These are phyloP conservation scores for Jaculus jaculus DNA, from an alignment of 2,113 vertebrate species.

Conservation along the genomic window DNA sequence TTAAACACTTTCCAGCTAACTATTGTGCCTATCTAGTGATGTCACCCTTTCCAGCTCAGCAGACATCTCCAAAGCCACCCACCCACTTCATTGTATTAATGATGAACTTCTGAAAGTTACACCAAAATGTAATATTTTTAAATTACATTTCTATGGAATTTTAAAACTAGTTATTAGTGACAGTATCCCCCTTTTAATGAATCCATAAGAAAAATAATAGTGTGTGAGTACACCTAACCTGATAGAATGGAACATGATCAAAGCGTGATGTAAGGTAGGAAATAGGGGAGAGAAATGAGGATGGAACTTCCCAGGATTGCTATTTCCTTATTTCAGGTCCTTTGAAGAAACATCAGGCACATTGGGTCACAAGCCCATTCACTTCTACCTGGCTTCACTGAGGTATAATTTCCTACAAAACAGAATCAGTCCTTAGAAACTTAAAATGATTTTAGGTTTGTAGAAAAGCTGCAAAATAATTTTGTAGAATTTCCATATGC, in stretches of 20 bases:
- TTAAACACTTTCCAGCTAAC: not conserved
- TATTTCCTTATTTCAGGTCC: not conserved
- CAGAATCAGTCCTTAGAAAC: not conserved
- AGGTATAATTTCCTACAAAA: not conserved
- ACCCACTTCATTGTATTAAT: not conserved
- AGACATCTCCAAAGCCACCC: not conserved
- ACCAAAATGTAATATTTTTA: conserved; percentile 10
- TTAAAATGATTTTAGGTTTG: conserved; percentile 20
- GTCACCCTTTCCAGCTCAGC: not conserved
- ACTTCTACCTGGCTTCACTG: not conserved
- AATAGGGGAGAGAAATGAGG: not conserved
- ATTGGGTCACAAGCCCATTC: not conserved
- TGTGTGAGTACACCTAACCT: not conserved
- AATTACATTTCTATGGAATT: not conserved
- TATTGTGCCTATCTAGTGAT: not conserved
- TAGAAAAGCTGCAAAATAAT: not conserved
- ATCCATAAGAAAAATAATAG: not conserved
- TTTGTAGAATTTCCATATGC: not conserved
- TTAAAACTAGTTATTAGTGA: not conserved
- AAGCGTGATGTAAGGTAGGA: not conserved
- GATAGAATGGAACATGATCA: not conserved
- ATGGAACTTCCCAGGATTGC: not conserved
- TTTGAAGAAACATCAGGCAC: not conserved
- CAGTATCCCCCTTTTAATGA: not conserved
- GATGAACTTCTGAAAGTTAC: not conserved